These are phyloP conservation scores for Reinhardtius hippoglossoides DNA, from an alignment of 2,113 vertebrate genomes.

Conservation along the genomic window DNA sequence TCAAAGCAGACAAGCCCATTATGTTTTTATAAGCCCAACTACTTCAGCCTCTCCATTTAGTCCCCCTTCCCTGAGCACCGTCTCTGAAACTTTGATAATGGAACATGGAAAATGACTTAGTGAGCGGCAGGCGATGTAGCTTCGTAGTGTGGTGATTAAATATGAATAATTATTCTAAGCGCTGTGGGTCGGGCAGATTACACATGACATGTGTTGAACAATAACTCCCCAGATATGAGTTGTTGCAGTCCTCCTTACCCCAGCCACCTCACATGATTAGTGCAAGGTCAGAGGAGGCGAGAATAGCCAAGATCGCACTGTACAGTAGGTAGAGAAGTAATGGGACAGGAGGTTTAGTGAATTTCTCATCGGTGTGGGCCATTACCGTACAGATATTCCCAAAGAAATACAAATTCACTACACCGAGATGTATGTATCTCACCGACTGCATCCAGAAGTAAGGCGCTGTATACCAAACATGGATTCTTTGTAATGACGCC, in stretches of 20 bases:
- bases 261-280: conserved; percentile 47
- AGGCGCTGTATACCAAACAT: conserved; percentile 57
- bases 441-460: conserved; percentile 55
- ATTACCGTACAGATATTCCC: conserved; percentile 62
- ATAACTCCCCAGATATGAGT: conserved; percentile 77
- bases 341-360: conserved; percentile 21
- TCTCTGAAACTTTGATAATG: conserved; percentile 86
- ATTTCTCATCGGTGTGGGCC: conserved; percentile 24
- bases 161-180: conserved; percentile 86
- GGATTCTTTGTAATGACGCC: conserved; percentile 75
- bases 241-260: conserved; percentile 51
- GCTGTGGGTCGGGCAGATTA: conserved; percentile 79
- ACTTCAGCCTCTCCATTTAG: conserved; percentile 85
- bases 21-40: conserved; percentile 87
- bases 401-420: conserved; percentile 51
- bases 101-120: conserved; percentile 88
- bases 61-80: conserved; percentile 72
- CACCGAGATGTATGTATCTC: conserved; percentile 43
- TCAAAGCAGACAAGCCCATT: conserved; percentile 84
- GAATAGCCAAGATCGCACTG: conserved; percentile 32
- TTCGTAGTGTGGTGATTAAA: conserved; percentile 80
- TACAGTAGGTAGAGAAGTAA: conserved; percentile 26
- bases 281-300: conserved; percentile 44
- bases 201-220: conserved; percentile 84
- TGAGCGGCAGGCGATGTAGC: conserved; percentile 74